Base-by-base conservation (phyloP, 2,113 vertebrate genomes). In the Myrmecophaga tridactyla region DNA sequence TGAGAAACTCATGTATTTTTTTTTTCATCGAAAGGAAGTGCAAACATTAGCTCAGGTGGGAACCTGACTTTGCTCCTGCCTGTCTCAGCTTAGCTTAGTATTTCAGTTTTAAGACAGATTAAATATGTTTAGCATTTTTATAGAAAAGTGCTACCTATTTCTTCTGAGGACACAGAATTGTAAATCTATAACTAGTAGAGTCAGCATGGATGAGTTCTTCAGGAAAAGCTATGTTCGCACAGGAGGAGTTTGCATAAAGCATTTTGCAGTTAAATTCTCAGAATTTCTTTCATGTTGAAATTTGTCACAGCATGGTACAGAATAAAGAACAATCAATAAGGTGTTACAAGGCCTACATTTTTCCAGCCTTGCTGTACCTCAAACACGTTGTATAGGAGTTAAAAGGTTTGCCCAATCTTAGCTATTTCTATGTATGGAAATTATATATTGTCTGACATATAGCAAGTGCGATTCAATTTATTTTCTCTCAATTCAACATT, bases 111-210 rank as follows among this genome's bases (percentile, higher is more conserved):
- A 94, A 91, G 94, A 92, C 95, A 93, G 67, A 75, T 76, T 97
- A 92, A 95, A 92, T 96, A 95, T 84, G 58, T 90, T 93, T 94
- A 86, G 15, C 36, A 92, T 77, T 77, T 90, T 96, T 86, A 80
- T 70, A 90, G 81, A 90, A 94, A 94, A 90, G 80, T 90, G 27
- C 62, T 94, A 87, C 70, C 69, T 58, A 90, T 90, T 94, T 56
- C 77, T 78, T 97, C 95, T 76, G 82, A 91, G 43, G 83, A 92
- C 48, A 96, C 25, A 77, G 58, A 87, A 90, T 92, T 94, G 20
- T 94, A 96, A 97, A 86, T 97, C 85, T 90, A 69, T 84, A 94
- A 95, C 94, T 97, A 95, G 73, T 92, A 58, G 29, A 88, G 39
- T 72, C 31, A 94, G 92, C 88, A 93, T 5, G 46, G 58, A 93